Evolutionary conservation across 2,888 invertebrate species (phyloP).

Genomic region (Chromoteleia sp.): DNA sequence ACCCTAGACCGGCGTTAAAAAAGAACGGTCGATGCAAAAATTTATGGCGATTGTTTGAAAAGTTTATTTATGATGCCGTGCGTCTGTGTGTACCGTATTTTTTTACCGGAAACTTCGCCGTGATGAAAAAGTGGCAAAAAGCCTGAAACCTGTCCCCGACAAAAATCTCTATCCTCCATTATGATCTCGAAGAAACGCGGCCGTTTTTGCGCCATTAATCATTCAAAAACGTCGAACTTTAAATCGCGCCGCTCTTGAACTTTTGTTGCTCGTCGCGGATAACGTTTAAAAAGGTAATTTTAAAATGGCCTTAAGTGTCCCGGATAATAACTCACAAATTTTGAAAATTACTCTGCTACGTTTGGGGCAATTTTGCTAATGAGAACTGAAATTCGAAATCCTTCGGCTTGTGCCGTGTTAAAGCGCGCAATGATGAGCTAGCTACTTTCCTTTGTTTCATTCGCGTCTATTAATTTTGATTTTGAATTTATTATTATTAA

Average conservation of each 20-base stretch:
- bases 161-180: constrained; percentile 24
- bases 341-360: background rate
- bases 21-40: no score
- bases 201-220: constrained; percentile 56
- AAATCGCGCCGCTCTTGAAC: constrained; percentile 38
- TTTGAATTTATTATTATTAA: no score
- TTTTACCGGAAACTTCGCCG: no score
- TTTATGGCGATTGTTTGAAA: no score
- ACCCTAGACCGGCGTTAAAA: no score
- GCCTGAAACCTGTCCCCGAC: constrained; percentile 6
- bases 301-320: constrained; percentile 25
- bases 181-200: constrained; percentile 33
- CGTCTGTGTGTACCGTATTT: no score
- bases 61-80: no score
- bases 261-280: constrained; percentile 19
- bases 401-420: no score
- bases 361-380: background rate
- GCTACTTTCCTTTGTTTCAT: no score
- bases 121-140: constrained; percentile 4
- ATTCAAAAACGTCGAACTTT: constrained; percentile 56
- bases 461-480: no score
- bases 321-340: constrained; percentile 26
- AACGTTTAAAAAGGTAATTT: constrained; percentile 35
- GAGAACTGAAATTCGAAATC: no score
- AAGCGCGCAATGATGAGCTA: no score